A percentile compares a stretch with the other conserved stretches of the same genome.
Conservation (phyloP, 2,113 vertebrate species). For the Rattus norvegicus region DNA sequence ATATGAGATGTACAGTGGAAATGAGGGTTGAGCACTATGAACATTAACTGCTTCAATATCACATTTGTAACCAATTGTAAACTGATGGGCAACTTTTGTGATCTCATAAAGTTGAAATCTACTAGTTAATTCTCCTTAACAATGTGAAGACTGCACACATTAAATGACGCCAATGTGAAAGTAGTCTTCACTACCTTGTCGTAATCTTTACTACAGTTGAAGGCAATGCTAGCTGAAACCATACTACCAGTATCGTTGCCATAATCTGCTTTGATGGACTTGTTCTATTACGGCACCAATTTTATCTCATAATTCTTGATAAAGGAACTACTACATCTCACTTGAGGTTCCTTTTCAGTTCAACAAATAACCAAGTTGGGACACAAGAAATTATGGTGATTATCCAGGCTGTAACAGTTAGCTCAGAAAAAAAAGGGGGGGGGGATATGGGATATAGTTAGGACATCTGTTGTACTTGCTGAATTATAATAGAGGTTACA, state of each 20-base stretch:
- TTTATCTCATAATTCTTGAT: background rate
- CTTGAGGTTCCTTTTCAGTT: background rate
- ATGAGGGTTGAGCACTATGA: background rate
- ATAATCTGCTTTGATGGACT: background rate
- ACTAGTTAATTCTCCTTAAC: background rate
- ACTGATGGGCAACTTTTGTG: background rate
- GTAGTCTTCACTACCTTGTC: background rate
- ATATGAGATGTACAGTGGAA: background rate
- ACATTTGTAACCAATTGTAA: background rate
- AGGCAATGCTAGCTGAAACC: background rate
- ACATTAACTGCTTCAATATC: background rate
- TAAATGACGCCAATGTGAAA: background rate
- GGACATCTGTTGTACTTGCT: background rate
- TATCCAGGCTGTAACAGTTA: background rate
- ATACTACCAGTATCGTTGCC: background rate
- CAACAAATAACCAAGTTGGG: background rate
- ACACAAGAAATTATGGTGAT: background rate
- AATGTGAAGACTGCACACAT: background rate
- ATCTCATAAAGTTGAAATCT: slow-evolving; percentile 9
- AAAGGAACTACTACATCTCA: background rate
- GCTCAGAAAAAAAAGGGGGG: background rate
- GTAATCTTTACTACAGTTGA: background rate
- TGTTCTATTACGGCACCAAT: background rate
- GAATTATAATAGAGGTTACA: background rate
- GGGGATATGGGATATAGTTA: background rate